These are phyloP conservation scores for Carcharodon carcharias DNA, from an alignment of 2,797 vertebrate species.

Conservation along the genomic window DNA sequence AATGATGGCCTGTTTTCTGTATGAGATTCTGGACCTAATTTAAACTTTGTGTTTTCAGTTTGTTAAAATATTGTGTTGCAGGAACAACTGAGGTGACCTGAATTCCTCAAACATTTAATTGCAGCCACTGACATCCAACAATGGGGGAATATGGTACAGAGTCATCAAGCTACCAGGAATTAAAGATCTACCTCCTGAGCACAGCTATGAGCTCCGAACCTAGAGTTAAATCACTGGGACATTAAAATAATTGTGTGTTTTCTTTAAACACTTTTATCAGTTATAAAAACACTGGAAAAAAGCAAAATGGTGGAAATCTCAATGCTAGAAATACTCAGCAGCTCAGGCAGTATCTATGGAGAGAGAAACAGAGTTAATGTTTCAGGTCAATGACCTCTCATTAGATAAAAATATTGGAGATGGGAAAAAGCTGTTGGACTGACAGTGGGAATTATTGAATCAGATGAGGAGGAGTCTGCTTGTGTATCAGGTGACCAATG, in stretches of 20 bases:
- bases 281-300: not conserved
- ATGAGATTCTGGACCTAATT: not conserved
- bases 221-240: not conserved
- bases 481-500: not conserved
- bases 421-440: not conserved
- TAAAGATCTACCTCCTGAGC: not conserved
- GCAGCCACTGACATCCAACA: not conserved
- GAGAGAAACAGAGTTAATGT: too few species aligned
- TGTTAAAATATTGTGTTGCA: not conserved
- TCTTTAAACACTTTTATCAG: not conserved
- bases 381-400: too few species aligned
- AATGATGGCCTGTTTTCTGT: not conserved
- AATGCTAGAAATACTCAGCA: too few species aligned
- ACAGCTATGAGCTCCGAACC: not conserved
- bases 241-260: not conserved
- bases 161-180: not conserved
- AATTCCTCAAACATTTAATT: not conserved
- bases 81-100: not conserved
- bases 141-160: not conserved
- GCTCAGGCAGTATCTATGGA: too few species aligned
- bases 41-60: not conserved
- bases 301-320: too few species aligned
- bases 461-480: too few species aligned
- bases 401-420: not conserved
- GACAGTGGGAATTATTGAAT: too few species aligned